A percentile compares a stretch with the other conserved stretches of the same genome.
Conservation (phyloP, 2,888 invertebrate species). For the Arrhopalites spinosus region DNA sequence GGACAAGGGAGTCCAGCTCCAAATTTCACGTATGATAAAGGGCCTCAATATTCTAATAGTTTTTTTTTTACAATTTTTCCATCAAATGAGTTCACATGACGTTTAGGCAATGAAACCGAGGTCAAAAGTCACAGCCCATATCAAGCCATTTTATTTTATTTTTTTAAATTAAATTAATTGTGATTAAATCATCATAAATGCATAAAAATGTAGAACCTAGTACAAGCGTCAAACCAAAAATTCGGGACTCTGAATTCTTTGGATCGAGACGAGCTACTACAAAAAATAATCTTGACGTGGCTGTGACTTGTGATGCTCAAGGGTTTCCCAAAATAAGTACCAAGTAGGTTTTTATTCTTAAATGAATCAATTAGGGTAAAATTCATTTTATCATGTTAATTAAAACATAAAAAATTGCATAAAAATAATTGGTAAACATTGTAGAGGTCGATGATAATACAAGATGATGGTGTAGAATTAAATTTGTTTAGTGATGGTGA, state of each 20-base stretch:
- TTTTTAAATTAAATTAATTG: too few relatives aligned
- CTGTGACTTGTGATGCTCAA: constrained; percentile 71
- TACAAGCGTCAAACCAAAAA: constrained; percentile 56
- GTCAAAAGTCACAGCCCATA: constrained; percentile 15
- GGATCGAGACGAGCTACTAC: constrained; percentile 56
- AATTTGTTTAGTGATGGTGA: too few relatives aligned
- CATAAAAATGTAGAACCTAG: constrained; percentile 56
- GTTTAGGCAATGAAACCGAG: background rate
- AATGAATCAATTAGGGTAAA: too few relatives aligned
- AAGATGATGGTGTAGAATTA: too few relatives aligned
- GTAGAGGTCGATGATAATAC: too few relatives aligned
- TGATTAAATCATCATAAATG: too few relatives aligned
- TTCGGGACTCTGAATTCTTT: constrained; percentile 56
- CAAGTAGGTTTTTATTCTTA: too few relatives aligned
- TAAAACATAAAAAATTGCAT: too few relatives aligned
- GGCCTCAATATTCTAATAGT: background rate
- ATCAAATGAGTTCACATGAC: background rate
- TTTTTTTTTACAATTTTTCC: background rate
- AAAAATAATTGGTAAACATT: too few relatives aligned
- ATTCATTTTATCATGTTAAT: too few relatives aligned
- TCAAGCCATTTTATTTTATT: background rate
- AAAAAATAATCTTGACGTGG: constrained; percentile 58
- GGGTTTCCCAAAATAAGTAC: constrained; percentile 62
- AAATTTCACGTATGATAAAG: constrained; percentile 21
- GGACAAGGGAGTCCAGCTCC: constrained; percentile 41